phyloP scores from a whole-genome alignment of 2,888 invertebrate genomes.

The Microctonus aethiopoides region DNA sequence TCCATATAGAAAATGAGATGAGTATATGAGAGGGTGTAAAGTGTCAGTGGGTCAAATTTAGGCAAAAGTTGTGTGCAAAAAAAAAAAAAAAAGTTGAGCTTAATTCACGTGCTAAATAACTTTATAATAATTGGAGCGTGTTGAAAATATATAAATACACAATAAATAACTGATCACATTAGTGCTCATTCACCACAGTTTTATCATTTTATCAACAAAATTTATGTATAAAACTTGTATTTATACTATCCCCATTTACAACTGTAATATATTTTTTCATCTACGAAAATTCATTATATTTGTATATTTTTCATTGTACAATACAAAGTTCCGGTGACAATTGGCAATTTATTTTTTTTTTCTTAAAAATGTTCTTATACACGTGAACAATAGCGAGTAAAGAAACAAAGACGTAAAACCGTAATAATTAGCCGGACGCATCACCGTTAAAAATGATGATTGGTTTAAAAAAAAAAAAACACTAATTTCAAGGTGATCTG shows the following conservation, averaged over 20 bases:
- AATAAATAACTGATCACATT: neutral
- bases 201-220: neutral
- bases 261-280: neutral
- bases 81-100: neutral
- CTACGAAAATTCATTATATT: neutral
- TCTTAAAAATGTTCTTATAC: neutral
- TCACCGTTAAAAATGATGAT: neutral
- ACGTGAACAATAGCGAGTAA: neutral
- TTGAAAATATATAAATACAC: slow-evolving; percentile 16
- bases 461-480: neutral
- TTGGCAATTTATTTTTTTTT: neutral
- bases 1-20: neutral
- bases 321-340: neutral
- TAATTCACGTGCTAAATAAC: slow-evolving; percentile 13
- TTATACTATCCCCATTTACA: neutral
- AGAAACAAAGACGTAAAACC: neutral
- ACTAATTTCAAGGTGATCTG: too few relatives aligned
- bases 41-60: slow-evolving; percentile 17
- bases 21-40: neutral
- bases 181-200: neutral
- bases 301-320: neutral
- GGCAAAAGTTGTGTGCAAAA: neutral
- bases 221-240: too few relatives aligned
- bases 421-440: neutral
- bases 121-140: slow-evolving; percentile 31